Evolutionary conservation across 2,113 vertebrate species (phyloP).

Genomic region (Carlito syrichta): DNA sequence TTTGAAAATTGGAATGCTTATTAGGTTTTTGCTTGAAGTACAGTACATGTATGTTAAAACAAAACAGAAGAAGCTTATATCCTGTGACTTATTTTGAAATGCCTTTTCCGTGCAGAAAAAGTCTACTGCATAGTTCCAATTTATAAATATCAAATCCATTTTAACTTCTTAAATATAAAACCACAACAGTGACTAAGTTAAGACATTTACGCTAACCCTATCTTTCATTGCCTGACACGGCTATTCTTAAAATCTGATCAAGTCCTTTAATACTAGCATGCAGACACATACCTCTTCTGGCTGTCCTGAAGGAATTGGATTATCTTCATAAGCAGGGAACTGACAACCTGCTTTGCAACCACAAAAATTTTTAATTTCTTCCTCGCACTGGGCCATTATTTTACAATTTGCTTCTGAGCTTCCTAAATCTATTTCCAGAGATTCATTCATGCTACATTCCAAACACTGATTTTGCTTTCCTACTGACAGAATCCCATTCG

Average conservation of each 20-base stretch:
- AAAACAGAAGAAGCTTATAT: background rate
- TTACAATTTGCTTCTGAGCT: conserved; percentile 84
- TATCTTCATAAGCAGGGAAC: conserved; percentile 87
- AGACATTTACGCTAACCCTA: background rate
- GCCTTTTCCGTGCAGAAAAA: background rate
- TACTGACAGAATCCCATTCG: conserved; percentile 83
- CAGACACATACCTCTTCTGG: conserved; percentile 87
- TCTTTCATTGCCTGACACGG: background rate
- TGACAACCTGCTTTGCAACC: conserved; percentile 86
- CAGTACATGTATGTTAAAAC: accelerated
- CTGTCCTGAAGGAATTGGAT: conserved; percentile 86
- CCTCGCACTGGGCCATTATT: conserved; percentile 87
- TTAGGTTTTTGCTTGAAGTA: background rate
- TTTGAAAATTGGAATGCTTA: background rate
- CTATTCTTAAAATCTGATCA: background rate
- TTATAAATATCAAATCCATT: background rate
- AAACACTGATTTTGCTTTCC: conserved; percentile 88
- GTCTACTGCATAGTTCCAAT: background rate
- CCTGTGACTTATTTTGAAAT: background rate
- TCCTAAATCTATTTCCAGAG: conserved; percentile 81
- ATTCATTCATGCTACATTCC: conserved; percentile 88
- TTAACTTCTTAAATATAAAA: background rate
- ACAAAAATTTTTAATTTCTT: conserved; percentile 81
- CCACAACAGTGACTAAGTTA: background rate
- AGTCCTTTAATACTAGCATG: background rate